Percentiles rank a stretch among this genome's conserved stretches.
These are phyloP conservation scores for Arctocebus calabarensis DNA, from an alignment of 2,797 vertebrate species.

Conservation along the genomic window DNA sequence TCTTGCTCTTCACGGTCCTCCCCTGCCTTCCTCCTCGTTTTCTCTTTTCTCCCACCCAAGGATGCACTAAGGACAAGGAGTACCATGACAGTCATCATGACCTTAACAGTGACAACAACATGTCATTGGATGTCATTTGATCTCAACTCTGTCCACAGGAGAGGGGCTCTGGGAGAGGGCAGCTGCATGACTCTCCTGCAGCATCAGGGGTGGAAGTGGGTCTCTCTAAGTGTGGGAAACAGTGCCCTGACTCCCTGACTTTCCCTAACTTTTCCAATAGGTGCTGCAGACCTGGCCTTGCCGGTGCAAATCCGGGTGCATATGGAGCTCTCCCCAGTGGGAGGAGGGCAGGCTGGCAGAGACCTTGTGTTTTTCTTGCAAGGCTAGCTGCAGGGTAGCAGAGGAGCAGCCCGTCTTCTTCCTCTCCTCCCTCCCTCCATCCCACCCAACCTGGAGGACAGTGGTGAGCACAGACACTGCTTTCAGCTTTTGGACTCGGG, in stretches of 20 bases:
- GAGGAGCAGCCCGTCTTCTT: too few species aligned
- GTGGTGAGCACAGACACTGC: not conserved
- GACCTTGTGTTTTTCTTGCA: not conserved
- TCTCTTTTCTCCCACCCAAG: not conserved
- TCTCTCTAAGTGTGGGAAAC: not conserved
- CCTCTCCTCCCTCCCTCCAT: too few species aligned
- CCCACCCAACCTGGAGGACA: not conserved
- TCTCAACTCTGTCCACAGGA: not conserved
- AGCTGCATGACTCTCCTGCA: fast-evolving
- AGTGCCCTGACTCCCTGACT: fast-evolving
- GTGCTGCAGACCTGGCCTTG: not conserved
- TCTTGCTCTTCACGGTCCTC: not conserved
- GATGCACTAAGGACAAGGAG: not conserved
- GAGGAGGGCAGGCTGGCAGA: not conserved
- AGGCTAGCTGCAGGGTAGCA: not conserved
- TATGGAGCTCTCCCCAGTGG: not conserved
- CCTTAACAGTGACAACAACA: not conserved
- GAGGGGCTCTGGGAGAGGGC: not conserved
- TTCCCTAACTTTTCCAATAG: not conserved
- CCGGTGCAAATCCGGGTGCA: too few species aligned
- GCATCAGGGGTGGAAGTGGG: not conserved
- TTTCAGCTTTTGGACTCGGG: not conserved
- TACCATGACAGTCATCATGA: too few species aligned
- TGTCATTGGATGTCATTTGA: fast-evolving
- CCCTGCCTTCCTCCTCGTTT: not conserved